phyloP scores from a whole-genome alignment of 1,140 invertebrate genomes.

The Brachionus asplanchnoidis region DNA sequence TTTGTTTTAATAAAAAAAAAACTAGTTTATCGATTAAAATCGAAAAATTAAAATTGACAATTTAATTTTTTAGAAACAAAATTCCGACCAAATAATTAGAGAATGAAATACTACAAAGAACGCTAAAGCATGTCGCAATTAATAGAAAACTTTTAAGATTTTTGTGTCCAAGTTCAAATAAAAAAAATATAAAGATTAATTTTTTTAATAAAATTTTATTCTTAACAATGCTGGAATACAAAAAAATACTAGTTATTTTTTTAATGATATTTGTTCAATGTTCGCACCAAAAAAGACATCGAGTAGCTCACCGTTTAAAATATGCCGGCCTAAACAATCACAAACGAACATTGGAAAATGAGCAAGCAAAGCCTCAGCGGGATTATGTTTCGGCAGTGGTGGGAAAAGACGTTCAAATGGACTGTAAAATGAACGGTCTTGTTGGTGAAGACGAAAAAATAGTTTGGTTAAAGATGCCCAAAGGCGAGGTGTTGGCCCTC shows the following conservation, averaged over 20 bases:
- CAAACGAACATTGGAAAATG: neutral
- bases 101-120: slow-evolving; percentile 24
- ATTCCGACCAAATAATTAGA: neutral
- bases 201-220: neutral
- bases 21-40: slow-evolving; percentile 26
- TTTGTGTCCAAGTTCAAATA: neutral
- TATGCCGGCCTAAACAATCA: neutral
- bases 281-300: neutral
- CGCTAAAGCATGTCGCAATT: slow-evolving; percentile 17
- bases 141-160: slow-evolving; percentile 22
- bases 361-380: neutral
- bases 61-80: slow-evolving; percentile 23
- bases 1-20: neutral
- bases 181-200: neutral
- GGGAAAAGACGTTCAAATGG: slow-evolving; percentile 4
- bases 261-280: neutral
- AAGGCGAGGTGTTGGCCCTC: slow-evolving; percentile 25
- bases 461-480: slow-evolving; percentile 40
- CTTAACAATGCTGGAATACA: neutral
- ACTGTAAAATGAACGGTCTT: slow-evolving; percentile 22
- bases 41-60: slow-evolving; percentile 15
- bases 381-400: neutral
- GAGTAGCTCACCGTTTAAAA: neutral
- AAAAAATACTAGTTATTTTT: neutral
- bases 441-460: slow-evolving; percentile 9